Base-by-base conservation (phyloP, 1,140 invertebrate species). In the Ridgeia piscesae region DNA sequence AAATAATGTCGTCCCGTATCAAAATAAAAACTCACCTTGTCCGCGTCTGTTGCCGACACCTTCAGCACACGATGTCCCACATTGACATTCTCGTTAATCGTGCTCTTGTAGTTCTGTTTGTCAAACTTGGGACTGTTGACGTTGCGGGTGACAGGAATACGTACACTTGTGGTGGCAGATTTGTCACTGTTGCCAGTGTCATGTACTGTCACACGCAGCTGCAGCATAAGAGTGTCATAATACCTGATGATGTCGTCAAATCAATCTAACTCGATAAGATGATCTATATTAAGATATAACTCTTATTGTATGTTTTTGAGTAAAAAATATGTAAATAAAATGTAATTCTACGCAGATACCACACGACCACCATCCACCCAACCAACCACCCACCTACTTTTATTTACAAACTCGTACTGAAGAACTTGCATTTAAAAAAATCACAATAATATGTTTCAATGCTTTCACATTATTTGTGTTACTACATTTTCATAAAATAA, bases 71-170 rank as follows among this genome's bases (percentile, higher is more conserved):
- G 35, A 77, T 91, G 48, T 27, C 95, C 95, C 34, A 94, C 92
- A 0, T 35, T 0, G 21, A 93, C 91, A 35, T 93, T 93, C 14
- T 94, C 95, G 92, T 93, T 93, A 8, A 95, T 93, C 94, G 98
- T 97, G 0, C 98, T 97, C 94, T 97, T 97, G 95, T 99, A 99
- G 0, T 98, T 98, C 9, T 97, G 96, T 50, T 97, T 95, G 42
- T 97, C 96, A 95, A 99, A 99, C 93, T 97, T 97, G 0, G 98
- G 98, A 1, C 97, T 96, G 95, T 99, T 98, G 95, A 99, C 98
- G 95, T 99, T 99, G 0, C 94, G 94, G 27, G 93, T 93, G 6
- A 95, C 93, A 50, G 90, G 94, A 88, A 95, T 90, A 0, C 92
- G 93, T 9, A 95, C 92, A 14, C 91, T 92, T 21, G 93, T 94